Evolutionary conservation across 1,140 invertebrate species (phyloP).

Genomic region (Bilobella aurantiaca): DNA sequence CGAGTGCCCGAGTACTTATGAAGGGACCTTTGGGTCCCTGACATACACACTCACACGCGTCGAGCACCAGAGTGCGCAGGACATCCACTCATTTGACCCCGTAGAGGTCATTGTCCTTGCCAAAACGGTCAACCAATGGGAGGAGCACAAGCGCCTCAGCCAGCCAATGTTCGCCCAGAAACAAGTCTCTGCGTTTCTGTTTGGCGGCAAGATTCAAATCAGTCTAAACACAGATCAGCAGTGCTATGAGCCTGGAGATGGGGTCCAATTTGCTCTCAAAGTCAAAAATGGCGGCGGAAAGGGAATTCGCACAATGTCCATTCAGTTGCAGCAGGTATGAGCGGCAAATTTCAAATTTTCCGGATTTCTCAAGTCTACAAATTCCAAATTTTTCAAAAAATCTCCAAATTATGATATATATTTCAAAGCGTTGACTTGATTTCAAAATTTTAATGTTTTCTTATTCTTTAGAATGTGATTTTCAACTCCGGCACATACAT

Average conservation of each 20-base stretch:
- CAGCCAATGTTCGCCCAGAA: background rate
- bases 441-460: background rate
- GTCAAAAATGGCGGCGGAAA: background rate
- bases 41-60: background rate
- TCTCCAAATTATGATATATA: too few species aligned
- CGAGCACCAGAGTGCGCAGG: background rate
- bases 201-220: background rate
- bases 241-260: background rate
- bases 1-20: background rate
- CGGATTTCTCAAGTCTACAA: too few species aligned
- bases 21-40: background rate
- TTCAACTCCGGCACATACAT: background rate
- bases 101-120: background rate
- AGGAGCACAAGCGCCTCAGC: background rate
- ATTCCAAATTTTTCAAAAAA: too few species aligned
- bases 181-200: background rate
- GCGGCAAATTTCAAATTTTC: background rate
- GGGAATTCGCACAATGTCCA: background rate
- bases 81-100: background rate
- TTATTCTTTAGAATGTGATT: background rate
- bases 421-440: too few species aligned
- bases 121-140: background rate
- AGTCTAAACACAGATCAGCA: background rate
- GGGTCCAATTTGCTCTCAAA: background rate
- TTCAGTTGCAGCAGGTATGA: background rate